Percentiles rank a stretch among this genome's conserved stretches.
Conservation (phyloP, 2,888 invertebrate genomes). For the Pecten maximus region DNA sequence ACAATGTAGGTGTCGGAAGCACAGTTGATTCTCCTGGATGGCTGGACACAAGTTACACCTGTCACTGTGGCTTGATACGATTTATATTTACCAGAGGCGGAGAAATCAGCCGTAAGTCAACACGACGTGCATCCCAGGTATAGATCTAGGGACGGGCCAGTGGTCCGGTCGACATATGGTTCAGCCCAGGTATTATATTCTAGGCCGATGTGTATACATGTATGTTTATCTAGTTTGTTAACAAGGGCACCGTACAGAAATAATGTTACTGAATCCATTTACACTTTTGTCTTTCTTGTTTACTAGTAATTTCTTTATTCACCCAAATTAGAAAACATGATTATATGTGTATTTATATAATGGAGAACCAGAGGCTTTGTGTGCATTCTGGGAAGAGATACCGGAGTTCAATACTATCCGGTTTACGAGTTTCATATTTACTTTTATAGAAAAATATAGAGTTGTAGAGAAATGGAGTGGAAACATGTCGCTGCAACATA, state of each 20-base stretch:
- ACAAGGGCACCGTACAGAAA: background rate
- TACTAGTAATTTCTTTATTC: background rate
- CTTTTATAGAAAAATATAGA: too few species aligned
- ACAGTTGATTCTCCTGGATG: background rate
- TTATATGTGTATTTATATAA: too few species aligned
- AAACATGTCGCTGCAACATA: too few species aligned
- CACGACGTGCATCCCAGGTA: background rate
- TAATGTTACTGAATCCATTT: background rate
- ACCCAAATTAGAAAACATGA: too few species aligned
- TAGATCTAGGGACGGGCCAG: background rate
- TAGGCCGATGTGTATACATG: background rate
- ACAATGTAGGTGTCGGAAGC: slow-evolving; percentile 31
- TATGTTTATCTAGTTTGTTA: background rate
- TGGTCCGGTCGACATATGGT: background rate
- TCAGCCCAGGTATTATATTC: background rate
- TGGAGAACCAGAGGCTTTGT: too few species aligned
- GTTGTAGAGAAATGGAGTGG: too few species aligned
- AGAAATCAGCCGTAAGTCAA: slow-evolving; percentile 26
- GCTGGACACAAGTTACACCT: background rate
- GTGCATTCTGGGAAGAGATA: too few species aligned
- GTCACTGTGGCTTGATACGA: background rate
- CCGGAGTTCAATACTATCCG: too few species aligned
- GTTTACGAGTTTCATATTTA: too few species aligned
- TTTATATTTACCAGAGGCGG: background rate
- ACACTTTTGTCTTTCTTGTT: background rate